phyloP scores from a whole-genome alignment of 2,113 vertebrate genomes.

The Acanthochromis polyacanthus region DNA sequence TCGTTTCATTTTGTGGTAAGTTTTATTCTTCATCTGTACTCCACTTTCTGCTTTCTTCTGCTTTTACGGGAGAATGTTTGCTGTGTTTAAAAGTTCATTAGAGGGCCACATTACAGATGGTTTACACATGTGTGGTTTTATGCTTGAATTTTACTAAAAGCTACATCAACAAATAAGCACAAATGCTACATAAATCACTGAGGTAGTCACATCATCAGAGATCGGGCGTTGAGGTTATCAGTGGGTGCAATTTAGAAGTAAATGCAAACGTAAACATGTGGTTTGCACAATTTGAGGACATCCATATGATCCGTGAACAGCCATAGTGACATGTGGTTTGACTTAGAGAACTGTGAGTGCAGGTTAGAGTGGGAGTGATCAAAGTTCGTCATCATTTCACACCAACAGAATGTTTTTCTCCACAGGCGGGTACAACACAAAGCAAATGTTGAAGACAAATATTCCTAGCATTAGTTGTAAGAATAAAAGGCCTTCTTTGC shows the following conservation, averaged over 20 bases:
- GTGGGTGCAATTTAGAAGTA: slow-evolving; percentile 48
- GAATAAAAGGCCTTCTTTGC: slow-evolving; percentile 43
- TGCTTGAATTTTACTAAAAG: slow-evolving; percentile 34
- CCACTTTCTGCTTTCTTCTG: slow-evolving; percentile 37
- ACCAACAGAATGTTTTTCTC: slow-evolving; percentile 23
- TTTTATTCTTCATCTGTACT: slow-evolving; percentile 18
- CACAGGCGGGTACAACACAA: slow-evolving; percentile 52
- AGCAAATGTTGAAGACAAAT: slow-evolving; percentile 40
- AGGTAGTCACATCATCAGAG: slow-evolving; percentile 32
- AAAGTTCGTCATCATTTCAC: slow-evolving; percentile 51
- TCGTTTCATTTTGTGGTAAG: slow-evolving; percentile 69
- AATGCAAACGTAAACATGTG: slow-evolving; percentile 71
- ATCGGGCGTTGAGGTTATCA: slow-evolving; percentile 42
- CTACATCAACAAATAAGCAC: slow-evolving; percentile 38
- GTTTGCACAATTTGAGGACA: slow-evolving; percentile 60
- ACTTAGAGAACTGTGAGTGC: slow-evolving; percentile 55
- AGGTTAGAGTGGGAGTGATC: slow-evolving; percentile 44
- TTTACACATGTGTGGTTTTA: slow-evolving; percentile 52
- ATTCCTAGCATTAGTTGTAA: slow-evolving; percentile 23
- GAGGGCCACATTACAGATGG: slow-evolving; percentile 44
- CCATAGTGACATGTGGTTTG: slow-evolving; percentile 59
- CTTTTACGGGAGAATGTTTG: slow-evolving; percentile 38
- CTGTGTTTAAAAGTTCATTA: slow-evolving; percentile 53
- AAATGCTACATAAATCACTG: slow-evolving; percentile 37
- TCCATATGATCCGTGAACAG: slow-evolving; percentile 54